Percentiles rank a stretch among this genome's conserved stretches.
Evolutionary conservation across 2,797 vertebrate species (phyloP).

Genomic region (Labroides dimidiatus): DNA sequence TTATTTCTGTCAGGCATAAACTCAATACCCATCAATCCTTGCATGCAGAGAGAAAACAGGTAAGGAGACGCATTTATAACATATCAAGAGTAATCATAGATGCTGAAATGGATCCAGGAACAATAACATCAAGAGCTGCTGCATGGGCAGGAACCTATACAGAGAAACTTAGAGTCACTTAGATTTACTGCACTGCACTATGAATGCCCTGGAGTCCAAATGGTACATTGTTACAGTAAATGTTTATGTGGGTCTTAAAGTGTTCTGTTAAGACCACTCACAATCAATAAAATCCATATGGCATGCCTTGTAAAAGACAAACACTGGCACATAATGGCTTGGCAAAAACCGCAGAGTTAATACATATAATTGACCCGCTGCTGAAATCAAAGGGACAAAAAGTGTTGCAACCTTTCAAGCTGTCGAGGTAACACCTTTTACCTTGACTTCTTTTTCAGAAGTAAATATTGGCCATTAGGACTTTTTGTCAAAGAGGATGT

Average conservation of each 20-base stretch:
- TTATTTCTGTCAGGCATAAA: background rate
- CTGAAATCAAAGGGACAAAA: constrained; percentile 45
- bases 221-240: constrained; percentile 74
- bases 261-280: constrained; percentile 76
- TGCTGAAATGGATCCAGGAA: constrained; percentile 58
- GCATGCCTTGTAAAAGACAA: constrained; percentile 74
- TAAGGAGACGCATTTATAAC: constrained; percentile 41
- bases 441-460: background rate
- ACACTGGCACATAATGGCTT: constrained; percentile 64
- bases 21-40: background rate
- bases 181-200: constrained; percentile 58
- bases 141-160: constrained; percentile 55
- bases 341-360: constrained; percentile 57
- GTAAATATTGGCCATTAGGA: background rate
- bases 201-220: constrained; percentile 52
- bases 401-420: constrained; percentile 15
- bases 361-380: constrained; percentile 55
- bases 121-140: constrained; percentile 56
- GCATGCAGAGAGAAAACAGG: constrained; percentile 5
- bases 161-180: constrained; percentile 62
- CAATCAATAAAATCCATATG: constrained; percentile 78
- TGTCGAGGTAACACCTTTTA: constrained; percentile 19
- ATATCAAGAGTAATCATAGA: constrained; percentile 50
- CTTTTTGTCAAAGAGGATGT: background rate
- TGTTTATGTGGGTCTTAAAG: constrained; percentile 77